Base-by-base conservation (phyloP, 2,888 invertebrate genomes). In the Mactromeris polynyma region DNA sequence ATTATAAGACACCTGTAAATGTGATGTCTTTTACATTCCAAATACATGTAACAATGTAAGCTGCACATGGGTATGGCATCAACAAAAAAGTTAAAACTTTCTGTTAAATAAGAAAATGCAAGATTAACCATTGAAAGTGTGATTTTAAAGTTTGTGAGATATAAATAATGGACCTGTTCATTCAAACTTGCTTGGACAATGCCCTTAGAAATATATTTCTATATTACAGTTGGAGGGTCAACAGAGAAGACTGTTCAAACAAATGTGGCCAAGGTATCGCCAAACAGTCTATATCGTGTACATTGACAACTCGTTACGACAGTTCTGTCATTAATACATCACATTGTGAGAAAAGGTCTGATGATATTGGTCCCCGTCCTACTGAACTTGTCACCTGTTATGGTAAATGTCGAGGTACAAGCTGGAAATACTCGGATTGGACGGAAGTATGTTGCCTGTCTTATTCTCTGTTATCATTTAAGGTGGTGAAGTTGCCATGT, bases 371-470 rank as follows among this genome's bases (percentile, higher is more conserved):
- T 4, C 94, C 96, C 21, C 97, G 97, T 83, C 97, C 98, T 0
- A 95, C 97, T 0, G 97, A 97, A 19, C 95, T 95, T 9, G 97
- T 97, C 91, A 93, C 96, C 0, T 98, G 98, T 94, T 97, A 97
- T 33, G 98, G 98, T 36, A 97, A 97, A 0, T 98, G 98, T 95
- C 97, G 97, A 83, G 97, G 97, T 9, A 97, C 97, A 0, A 97
- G 97, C 88, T 98, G 98, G 98, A 97, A 97, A 40, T 98, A 98
- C 94, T 97, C 97, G 1, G 97, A 97, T n/a, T 98, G 98, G 98
- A 97, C 97, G 51, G 95, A 97, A 97, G 98, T 98, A 96, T 97
- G 96, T 58, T 31, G n/a, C 31, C 19, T 19, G n/a, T n/a, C n/a
- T n/a, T n/a, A n/a, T n/a, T n/a, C n/a, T n/a, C n/a, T n/a, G n/a